Conservation (phyloP, 2,113 vertebrate genomes). For the Syngnathus typhle region DNA sequence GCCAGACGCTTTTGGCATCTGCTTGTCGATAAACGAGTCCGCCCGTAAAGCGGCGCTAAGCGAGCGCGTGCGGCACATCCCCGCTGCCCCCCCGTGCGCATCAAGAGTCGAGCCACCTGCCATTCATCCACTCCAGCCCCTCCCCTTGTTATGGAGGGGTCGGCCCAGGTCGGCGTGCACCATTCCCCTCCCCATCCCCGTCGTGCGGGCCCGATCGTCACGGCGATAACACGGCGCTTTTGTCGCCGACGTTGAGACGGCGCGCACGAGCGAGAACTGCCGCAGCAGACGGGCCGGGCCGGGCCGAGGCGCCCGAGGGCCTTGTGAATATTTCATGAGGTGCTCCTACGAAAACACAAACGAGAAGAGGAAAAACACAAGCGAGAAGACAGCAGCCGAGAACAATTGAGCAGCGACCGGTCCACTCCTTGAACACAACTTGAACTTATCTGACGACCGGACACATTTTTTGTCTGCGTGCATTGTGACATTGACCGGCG, state of each 20-base stretch:
- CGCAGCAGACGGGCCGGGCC: slow-evolving; percentile 22
- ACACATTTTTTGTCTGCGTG: not conserved
- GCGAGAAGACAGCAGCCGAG: no score
- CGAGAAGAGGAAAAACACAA: not conserved
- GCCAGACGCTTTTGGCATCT: not conserved
- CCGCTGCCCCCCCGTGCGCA: not conserved
- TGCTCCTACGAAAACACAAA: not conserved
- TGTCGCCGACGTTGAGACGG: not conserved
- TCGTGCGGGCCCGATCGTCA: not conserved
- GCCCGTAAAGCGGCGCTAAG: not conserved
- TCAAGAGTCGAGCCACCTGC: no score
- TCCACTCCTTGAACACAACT: no score
- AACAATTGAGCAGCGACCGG: no score
- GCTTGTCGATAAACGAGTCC: not conserved
- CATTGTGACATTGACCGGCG: not conserved
- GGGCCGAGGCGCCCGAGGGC: slow-evolving; percentile 17
- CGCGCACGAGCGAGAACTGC: not conserved
- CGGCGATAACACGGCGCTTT: not conserved
- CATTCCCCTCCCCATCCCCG: no score
- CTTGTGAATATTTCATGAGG: slow-evolving; percentile 30
- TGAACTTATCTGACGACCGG: no score
- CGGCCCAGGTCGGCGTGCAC: not conserved
- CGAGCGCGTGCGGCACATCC: not conserved
- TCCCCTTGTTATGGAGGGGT: not conserved
- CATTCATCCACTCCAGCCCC: not conserved